These are phyloP conservation scores for Neria commutata DNA, from an alignment of 2,888 invertebrate genomes.

Conservation along the genomic window DNA sequence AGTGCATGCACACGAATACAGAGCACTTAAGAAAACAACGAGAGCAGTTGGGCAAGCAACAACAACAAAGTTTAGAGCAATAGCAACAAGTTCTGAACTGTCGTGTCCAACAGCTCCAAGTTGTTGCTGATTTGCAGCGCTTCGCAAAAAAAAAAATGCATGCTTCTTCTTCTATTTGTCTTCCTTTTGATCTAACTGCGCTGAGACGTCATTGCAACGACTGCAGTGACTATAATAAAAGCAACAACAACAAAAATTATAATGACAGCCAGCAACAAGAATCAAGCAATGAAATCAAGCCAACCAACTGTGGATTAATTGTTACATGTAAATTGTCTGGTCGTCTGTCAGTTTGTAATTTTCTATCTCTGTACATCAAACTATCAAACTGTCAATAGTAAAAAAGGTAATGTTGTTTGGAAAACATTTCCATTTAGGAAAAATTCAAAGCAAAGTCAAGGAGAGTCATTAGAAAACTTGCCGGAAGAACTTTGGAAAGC, in stretches of 20 bases:
- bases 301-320: constrained; percentile 55
- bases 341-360: background rate
- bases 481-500: no score
- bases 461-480: no score
- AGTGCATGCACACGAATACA: no score
- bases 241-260: constrained; percentile 14
- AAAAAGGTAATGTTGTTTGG: no score
- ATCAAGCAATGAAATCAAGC: constrained; percentile 12
- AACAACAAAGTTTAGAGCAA: background rate
- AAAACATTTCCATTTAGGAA: no score
- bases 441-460: no score
- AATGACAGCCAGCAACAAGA: no score
- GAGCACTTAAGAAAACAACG: no score
- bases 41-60: background rate
- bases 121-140: background rate
- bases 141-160: constrained; percentile 11
- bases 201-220: background rate
- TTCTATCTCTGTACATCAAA: no score
- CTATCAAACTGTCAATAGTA: no score
- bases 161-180: constrained; percentile 15
- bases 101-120: constrained; percentile 5
- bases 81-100: background rate
- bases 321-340: constrained; percentile 56
- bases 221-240: constrained; percentile 21
- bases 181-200: background rate